These are phyloP conservation scores for Triops cancriformis DNA, from an alignment of 1,140 invertebrate species.

Conservation along the genomic window DNA sequence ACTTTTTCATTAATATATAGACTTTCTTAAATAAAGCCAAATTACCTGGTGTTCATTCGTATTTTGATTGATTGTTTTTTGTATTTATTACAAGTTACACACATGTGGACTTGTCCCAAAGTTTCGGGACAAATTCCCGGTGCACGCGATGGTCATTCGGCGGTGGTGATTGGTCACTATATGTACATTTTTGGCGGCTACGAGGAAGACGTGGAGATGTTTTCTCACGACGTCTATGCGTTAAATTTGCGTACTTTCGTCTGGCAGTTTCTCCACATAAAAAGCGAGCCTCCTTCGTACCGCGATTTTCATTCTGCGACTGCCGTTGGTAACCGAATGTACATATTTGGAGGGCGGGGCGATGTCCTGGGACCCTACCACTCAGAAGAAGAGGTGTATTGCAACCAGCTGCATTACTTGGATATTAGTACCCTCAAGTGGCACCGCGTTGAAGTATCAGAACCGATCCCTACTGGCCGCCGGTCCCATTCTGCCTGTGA, in stretches of 20 bases:
- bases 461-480: slow-evolving; percentile 56
- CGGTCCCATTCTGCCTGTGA: slow-evolving; percentile 81
- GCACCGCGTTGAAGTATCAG: slow-evolving; percentile 49
- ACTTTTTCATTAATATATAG: no score
- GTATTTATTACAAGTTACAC: slow-evolving; percentile 42
- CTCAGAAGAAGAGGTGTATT: slow-evolving; percentile 62
- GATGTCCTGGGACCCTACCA: slow-evolving; percentile 54
- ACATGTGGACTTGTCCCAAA: slow-evolving; percentile 56
- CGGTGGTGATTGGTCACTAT: slow-evolving; percentile 64
- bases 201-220: slow-evolving; percentile 65
- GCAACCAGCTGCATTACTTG: slow-evolving; percentile 63
- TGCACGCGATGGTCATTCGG: slow-evolving; percentile 80
- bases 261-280: slow-evolving; percentile 53
- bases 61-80: slow-evolving; percentile 17
- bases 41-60: no score
- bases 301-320: slow-evolving; percentile 82
- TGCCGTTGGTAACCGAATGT: slow-evolving; percentile 62
- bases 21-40: no score
- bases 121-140: slow-evolving; percentile 60
- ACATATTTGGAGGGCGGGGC: slow-evolving; percentile 76
- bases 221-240: slow-evolving; percentile 67
- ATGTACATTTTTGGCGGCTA: slow-evolving; percentile 91
- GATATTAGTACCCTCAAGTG: slow-evolving; percentile 60
- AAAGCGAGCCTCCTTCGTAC: slow-evolving; percentile 54
- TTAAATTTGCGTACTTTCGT: slow-evolving; percentile 62